Base-by-base conservation (phyloP, 2,888 invertebrate species). In the Elegia similella region DNA sequence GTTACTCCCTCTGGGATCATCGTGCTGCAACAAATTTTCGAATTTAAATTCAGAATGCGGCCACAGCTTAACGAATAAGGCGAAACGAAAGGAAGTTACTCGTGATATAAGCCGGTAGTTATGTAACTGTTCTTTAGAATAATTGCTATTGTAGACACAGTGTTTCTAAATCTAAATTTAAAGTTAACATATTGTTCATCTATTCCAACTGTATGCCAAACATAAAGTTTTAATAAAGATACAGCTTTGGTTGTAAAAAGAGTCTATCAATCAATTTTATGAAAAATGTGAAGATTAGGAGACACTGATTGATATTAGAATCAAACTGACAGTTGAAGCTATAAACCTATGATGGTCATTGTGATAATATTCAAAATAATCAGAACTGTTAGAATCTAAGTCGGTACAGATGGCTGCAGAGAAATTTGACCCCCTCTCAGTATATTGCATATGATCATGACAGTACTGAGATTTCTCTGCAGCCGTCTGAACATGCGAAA, bases 111-210 rank as follows among this genome's bases (percentile, higher is more conserved):
- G 57, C 44, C 76, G 71, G 73, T 56, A 29, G 56, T 78, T 82
- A 80, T 68, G 64, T 82, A 83, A 84, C 82, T 70, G 81, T 73
- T 60, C 56, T 7, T 8, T 56, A 15, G 6, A 43, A 46, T 55
- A 15, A 55, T 32, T 34, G 16, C 50, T 50, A 50, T 50, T 50
- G 50, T 50, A 16, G 50, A 50, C 50, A 17, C 15, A 50, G 32
- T 16, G 12, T 12, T 6, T 34, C 12, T 16, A 34, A 50, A 16
- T 15, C 62, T 62, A 57, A 15, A 52, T 57, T 13, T 23, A 58
- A 44, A 44, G 34, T 13, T 48, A 34, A 16, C 34, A 15, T 50
- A 34, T 6, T 50, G 50, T 16, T 50, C 30, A 13, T 13, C 46
- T 46, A n/a, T 29, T 46, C n/a, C 7, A 38, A 52, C 30, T 52